A percentile compares a stretch with the other conserved stretches of the same genome.
Evolutionary conservation across 2,113 vertebrate species (phyloP).

Genomic region (Asarcornis scutulata): DNA sequence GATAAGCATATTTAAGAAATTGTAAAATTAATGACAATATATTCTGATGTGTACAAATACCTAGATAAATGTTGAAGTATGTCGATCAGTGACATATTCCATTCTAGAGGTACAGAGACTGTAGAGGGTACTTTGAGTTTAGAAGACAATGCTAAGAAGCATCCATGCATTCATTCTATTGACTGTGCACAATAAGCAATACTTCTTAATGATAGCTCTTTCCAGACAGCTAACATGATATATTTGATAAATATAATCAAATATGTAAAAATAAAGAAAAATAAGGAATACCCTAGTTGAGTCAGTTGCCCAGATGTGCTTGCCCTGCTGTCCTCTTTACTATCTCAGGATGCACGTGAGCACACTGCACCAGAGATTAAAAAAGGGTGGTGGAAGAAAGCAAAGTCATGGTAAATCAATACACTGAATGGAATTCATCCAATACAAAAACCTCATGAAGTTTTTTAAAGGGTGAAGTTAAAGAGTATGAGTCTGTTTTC

Average conservation of each 20-base stretch:
- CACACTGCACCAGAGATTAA: background rate
- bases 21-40: background rate
- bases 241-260: background rate
- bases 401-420: background rate
- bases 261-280: background rate
- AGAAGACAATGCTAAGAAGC: background rate
- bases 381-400: fast-evolving
- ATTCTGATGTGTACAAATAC: background rate
- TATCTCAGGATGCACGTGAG: background rate
- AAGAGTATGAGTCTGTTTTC: background rate
- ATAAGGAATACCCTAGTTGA: background rate
- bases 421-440: background rate
- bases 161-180: background rate
- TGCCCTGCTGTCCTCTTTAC: background rate
- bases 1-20: background rate
- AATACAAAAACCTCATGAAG: background rate
- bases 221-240: background rate
- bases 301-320: background rate
- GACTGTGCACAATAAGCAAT: background rate
- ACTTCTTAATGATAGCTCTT: background rate
- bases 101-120: background rate
- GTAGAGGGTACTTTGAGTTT: background rate
- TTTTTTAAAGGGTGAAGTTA: background rate
- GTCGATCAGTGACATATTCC: background rate
- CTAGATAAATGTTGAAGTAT: background rate